Conservation (phyloP, 1,140 invertebrate genomes). For the Drosophila mojavensis region DNA sequence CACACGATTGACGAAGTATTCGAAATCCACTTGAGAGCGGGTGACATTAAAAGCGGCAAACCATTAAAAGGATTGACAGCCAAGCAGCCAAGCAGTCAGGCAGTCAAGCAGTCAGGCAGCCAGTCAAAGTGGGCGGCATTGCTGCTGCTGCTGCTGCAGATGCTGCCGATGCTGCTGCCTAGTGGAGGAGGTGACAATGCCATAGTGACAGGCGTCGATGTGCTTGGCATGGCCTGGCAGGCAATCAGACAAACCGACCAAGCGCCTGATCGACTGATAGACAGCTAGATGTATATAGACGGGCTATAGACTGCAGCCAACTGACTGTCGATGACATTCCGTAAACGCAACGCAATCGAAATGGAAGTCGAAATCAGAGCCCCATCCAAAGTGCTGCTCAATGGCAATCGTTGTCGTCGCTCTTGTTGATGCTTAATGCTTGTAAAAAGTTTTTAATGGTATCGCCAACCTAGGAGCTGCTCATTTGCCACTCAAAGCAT, state of each 20-base stretch:
- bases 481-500: slow-evolving; percentile 3
- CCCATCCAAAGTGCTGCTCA: slow-evolving; percentile 10
- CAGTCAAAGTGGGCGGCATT: background rate
- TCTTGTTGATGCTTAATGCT: slow-evolving; percentile 55
- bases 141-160: too few species aligned
- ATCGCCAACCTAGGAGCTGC: background rate
- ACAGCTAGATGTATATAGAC: slow-evolving; percentile 11
- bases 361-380: slow-evolving; percentile 39
- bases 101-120: slow-evolving; percentile 30
- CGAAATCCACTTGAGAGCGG: slow-evolving; percentile 54
- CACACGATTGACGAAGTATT: slow-evolving; percentile 61
- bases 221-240: slow-evolving; percentile 11
- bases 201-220: slow-evolving; percentile 23
- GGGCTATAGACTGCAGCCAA: background rate
- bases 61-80: slow-evolving; percentile 75
- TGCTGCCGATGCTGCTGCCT: too few species aligned
- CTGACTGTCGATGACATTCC: slow-evolving; percentile 59
- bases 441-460: slow-evolving; percentile 73
- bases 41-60: slow-evolving; percentile 53
- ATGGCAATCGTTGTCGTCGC: slow-evolving; percentile 2
- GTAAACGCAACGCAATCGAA: slow-evolving; percentile 45
- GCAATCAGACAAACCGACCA: slow-evolving; percentile 10
- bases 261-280: slow-evolving; percentile 14
- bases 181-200: slow-evolving; percentile 1
- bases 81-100: slow-evolving; percentile 23